Evolutionary conservation across 2,113 vertebrate species (phyloP).

Genomic region (Kryptolebias marmoratus): DNA sequence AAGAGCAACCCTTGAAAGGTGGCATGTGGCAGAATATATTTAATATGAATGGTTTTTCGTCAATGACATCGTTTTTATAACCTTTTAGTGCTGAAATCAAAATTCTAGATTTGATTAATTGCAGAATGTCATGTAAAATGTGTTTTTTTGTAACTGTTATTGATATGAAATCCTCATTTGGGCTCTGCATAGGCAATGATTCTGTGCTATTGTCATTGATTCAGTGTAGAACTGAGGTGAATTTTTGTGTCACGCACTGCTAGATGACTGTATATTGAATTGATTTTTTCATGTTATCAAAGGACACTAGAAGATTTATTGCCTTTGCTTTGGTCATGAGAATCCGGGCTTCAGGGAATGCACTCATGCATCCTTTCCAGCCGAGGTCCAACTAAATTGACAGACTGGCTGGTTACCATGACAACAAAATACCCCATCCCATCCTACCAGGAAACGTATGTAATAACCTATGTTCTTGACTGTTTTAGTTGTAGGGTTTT

Average conservation of each 20-base stretch:
- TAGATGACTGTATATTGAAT: constrained; percentile 21
- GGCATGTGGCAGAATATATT: too few relatives aligned
- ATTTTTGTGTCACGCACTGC: background rate
- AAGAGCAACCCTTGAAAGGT: too few relatives aligned
- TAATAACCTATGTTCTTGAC: constrained; percentile 2
- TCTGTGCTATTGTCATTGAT: background rate
- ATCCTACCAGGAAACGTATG: constrained; percentile 1
- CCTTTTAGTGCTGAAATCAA: too few relatives aligned
- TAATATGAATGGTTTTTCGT: too few relatives aligned
- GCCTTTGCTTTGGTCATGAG: constrained; percentile 33
- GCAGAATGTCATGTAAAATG: too few relatives aligned
- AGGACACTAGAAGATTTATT: constrained; percentile 43
- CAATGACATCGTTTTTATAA: too few relatives aligned
- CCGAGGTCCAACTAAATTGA: constrained; percentile 9
- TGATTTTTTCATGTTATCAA: constrained; percentile 35
- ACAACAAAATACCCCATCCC: constrained; percentile 20
- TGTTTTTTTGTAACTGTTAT: too few relatives aligned
- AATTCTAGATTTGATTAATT: too few relatives aligned
- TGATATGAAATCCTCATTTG: too few relatives aligned
- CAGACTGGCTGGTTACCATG: constrained; percentile 37
- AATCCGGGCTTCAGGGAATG: constrained; percentile 21
- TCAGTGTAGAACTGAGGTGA: background rate
- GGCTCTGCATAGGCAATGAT: too few relatives aligned
- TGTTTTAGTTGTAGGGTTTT: background rate
- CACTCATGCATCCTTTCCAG: constrained; percentile 30